Conservation (phyloP, 2,113 vertebrate species). For the Mohoua ochrocephala region DNA sequence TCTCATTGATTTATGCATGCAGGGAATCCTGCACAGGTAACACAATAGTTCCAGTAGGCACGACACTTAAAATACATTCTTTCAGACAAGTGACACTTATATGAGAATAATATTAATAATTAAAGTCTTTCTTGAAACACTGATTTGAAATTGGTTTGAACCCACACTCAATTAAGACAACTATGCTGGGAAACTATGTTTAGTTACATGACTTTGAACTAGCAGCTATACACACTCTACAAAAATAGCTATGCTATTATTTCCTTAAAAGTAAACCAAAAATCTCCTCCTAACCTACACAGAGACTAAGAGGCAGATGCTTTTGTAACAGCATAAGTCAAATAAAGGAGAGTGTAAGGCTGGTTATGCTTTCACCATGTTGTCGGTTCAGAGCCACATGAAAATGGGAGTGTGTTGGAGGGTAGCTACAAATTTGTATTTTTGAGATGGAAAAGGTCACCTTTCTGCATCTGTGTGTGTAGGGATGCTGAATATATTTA, state of each 20-base stretch:
- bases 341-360: neutral
- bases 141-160: constrained; percentile 50
- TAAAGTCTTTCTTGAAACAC: constrained; percentile 3
- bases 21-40: neutral
- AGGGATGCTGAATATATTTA: neutral
- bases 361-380: neutral
- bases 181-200: neutral
- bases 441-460: neutral
- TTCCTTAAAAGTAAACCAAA: constrained; percentile 37
- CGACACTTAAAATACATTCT: neutral
- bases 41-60: neutral
- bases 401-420: neutral
- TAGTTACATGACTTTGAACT: constrained; percentile 11
- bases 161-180: neutral
- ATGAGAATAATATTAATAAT: constrained; percentile 43
- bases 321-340: neutral
- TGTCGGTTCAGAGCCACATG: neutral
- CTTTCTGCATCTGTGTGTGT: neutral
- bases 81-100: neutral
- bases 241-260: constrained; percentile 34
- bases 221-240: neutral
- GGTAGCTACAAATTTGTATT: neutral
- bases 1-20: neutral
- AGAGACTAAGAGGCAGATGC: constrained; percentile 1
- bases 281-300: neutral